Percentiles rank a stretch among this genome's conserved stretches.
phyloP scores from a whole-genome alignment of 2,113 vertebrate species.

The Maccullochella peelii region DNA sequence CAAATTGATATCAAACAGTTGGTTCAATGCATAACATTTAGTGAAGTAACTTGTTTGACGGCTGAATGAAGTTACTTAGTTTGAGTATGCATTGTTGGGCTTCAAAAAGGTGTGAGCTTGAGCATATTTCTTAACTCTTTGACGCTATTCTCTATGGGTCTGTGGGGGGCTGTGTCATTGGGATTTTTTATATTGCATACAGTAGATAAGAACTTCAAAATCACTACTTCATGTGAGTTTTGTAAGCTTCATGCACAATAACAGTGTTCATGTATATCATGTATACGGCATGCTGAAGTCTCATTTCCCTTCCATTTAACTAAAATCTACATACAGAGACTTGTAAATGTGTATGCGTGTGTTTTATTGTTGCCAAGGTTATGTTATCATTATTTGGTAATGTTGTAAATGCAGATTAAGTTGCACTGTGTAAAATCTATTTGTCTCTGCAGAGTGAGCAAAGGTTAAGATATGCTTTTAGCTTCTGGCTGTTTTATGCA shows the following conservation, averaged over 20 bases:
- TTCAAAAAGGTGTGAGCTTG: not conserved
- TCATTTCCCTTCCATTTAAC: not conserved
- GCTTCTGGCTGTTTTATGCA: constrained; percentile 27
- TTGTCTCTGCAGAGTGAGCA: constrained; percentile 16
- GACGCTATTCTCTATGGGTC: not conserved
- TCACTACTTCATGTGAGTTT: not conserved
- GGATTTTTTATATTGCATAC: not conserved
- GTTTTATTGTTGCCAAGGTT: not conserved
- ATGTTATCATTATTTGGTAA: not conserved
- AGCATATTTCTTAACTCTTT: not conserved
- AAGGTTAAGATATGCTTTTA: constrained; percentile 34
- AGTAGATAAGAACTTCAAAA: not conserved
- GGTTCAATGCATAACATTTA: not conserved
- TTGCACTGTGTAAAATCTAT: constrained; percentile 10
- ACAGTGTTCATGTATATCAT: too few relatives aligned
- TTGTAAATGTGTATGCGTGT: not conserved
- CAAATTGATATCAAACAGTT: not conserved
- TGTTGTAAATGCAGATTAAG: not conserved
- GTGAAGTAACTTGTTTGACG: not conserved
- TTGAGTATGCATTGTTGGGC: not conserved
- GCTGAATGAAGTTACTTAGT: not conserved
- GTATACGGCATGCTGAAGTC: too few relatives aligned
- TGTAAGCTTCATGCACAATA: not conserved
- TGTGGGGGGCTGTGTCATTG: too few relatives aligned
- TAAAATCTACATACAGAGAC: not conserved